Conservation (phyloP, 53 echinoderm and acorn worm genomes). For the Astropecten irregularis region DNA sequence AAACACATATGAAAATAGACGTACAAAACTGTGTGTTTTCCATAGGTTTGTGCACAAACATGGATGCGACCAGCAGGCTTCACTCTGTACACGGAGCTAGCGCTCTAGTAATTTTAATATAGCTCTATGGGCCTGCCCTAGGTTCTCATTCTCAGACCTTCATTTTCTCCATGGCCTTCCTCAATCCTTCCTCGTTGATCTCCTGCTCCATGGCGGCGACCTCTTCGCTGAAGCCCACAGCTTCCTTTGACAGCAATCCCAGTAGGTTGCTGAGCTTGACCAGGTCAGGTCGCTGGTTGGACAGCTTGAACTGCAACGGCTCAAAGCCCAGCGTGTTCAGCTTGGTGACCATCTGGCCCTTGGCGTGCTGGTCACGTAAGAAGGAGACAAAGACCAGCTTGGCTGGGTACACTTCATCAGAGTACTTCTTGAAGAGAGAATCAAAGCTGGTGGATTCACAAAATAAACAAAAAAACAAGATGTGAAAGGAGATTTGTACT, state of each 20-base stretch:
- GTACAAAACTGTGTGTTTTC: no score
- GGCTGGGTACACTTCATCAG: slow-evolving; percentile 74
- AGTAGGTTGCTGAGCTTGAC: slow-evolving; percentile 88
- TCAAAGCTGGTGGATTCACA: slow-evolving; percentile 67
- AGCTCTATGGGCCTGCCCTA: no score
- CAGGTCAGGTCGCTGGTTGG: slow-evolving; percentile 72
- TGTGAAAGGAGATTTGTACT: not conserved
- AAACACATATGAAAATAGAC: no score
- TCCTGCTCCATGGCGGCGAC: slow-evolving; percentile 50
- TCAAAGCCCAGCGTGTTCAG: slow-evolving; percentile 10
- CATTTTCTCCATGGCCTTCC: slow-evolving; percentile 29
- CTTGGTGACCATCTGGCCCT: slow-evolving; percentile 70
- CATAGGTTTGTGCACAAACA: no score
- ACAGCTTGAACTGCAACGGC: slow-evolving; percentile 83
- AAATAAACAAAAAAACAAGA: not conserved
- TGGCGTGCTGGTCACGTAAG: slow-evolving; percentile 62
- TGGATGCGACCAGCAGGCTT: no score
- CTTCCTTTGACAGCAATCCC: slow-evolving; percentile 74
- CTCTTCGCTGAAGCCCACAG: slow-evolving; percentile 65
- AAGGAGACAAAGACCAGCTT: slow-evolving; percentile 94
- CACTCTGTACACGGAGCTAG: no score
- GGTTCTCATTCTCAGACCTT: not conserved
- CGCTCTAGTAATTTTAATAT: no score
- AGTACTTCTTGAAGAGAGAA: slow-evolving; percentile 81
- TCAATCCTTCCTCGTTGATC: slow-evolving; percentile 31